Conservation (phyloP, 2,888 invertebrate genomes). For the Dicyrtoma fusca region DNA sequence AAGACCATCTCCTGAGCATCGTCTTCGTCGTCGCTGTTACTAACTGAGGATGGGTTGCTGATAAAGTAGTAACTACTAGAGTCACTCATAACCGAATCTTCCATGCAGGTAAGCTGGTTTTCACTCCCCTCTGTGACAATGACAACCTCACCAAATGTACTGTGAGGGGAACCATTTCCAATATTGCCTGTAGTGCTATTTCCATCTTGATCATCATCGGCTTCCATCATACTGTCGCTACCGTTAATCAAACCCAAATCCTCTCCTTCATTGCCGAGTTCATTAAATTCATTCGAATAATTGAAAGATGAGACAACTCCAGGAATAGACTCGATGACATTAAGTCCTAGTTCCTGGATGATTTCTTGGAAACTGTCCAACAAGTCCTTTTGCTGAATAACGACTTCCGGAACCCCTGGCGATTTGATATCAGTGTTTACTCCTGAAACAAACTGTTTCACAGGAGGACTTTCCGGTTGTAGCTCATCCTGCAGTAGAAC, state of each 20-base stretch:
- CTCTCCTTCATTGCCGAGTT: slow-evolving; percentile 12
- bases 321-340: not conserved
- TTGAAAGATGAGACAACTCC: not conserved
- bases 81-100: slow-evolving; percentile 22
- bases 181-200: not conserved
- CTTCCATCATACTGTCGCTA: not conserved
- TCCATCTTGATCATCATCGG: slow-evolving; percentile 14
- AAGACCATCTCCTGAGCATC: slow-evolving; percentile 46
- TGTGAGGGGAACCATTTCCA: not conserved
- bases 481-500: not conserved
- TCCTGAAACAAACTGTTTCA: not conserved
- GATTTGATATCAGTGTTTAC: not conserved
- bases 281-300: not conserved
- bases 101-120: too few relatives aligned
- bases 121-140: too few relatives aligned
- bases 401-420: too few relatives aligned
- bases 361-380: not conserved
- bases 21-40: slow-evolving; percentile 37
- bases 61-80: slow-evolving; percentile 9
- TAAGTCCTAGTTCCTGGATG: not conserved
- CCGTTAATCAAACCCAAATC: slow-evolving; percentile 9
- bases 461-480: not conserved
- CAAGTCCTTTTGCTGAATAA: not conserved
- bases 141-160: too few relatives aligned
- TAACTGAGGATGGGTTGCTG: not conserved